Conservation (phyloP, 2,888 invertebrate genomes). For the Norana najaformis region DNA sequence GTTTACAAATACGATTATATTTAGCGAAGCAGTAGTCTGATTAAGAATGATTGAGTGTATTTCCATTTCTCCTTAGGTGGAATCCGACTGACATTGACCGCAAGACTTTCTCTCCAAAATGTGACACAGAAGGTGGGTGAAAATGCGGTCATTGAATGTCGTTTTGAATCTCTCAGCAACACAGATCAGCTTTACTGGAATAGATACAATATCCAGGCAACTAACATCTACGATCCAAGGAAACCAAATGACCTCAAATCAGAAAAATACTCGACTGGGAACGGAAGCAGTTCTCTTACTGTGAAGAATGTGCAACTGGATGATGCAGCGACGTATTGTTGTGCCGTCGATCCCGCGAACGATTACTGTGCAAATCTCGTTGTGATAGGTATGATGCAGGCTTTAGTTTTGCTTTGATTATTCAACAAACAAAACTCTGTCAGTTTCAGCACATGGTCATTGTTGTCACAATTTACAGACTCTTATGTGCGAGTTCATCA, state of each 20-base stretch:
- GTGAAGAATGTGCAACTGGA: neutral
- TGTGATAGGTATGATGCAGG: neutral
- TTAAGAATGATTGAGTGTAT: neutral
- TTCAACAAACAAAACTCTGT: no score
- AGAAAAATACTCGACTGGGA: neutral
- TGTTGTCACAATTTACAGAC: no score
- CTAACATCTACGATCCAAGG: neutral
- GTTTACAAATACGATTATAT: no score
- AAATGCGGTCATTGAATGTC: neutral
- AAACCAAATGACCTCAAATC: neutral
- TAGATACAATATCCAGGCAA: neutral
- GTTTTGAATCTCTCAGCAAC: neutral
- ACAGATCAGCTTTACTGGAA: neutral
- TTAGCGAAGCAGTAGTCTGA: no score
- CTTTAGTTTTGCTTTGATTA: no score
- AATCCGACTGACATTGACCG: neutral
- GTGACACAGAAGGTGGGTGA: neutral
- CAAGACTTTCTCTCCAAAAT: neutral
- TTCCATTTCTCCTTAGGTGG: neutral
- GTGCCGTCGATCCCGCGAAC: neutral
- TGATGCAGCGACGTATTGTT: neutral
- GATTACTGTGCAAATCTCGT: neutral
- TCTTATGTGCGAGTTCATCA: no score
- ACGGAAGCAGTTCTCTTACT: neutral
- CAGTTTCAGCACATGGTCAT: no score